These are phyloP conservation scores for Megastigmus dorsalis DNA, from an alignment of 2,888 invertebrate species.

Conservation along the genomic window DNA sequence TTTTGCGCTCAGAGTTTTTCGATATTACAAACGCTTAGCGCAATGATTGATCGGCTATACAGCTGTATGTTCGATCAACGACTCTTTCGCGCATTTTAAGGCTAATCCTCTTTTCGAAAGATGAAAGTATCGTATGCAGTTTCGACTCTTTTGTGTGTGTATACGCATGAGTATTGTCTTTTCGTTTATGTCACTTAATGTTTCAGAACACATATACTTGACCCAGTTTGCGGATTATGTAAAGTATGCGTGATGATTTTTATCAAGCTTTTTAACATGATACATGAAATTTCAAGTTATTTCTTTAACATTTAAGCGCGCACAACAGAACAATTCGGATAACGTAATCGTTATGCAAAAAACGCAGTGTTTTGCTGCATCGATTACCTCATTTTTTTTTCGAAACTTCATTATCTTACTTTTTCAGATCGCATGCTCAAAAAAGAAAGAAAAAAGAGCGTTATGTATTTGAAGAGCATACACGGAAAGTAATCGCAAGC, in stretches of 20 bases:
- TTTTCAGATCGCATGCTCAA: too few species aligned
- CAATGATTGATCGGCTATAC: not conserved
- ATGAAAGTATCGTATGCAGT: not conserved
- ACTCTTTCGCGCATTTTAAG: too few species aligned
- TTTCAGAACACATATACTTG: constrained; percentile 7
- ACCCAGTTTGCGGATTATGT: not conserved
- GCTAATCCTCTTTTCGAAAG: not conserved
- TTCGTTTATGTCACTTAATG: not conserved
- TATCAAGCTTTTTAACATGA: not conserved
- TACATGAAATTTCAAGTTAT: not conserved
- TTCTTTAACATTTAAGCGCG: not conserved
- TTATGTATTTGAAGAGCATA: too few species aligned
- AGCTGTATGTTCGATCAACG: too few species aligned
- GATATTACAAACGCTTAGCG: not conserved
- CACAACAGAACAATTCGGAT: too few species aligned
- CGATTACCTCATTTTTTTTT: too few species aligned
- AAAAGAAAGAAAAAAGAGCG: too few species aligned
- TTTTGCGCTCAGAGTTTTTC: not conserved
- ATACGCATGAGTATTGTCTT: not conserved
- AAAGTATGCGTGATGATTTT: not conserved
- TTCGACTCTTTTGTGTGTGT: too few species aligned
- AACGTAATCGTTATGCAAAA: too few species aligned
- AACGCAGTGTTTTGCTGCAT: too few species aligned
- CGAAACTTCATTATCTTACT: too few species aligned
- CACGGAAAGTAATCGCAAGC: too few species aligned